Base-by-base conservation (phyloP, 2,113 vertebrate species). In the Gymnobelideus leadbeateri region DNA sequence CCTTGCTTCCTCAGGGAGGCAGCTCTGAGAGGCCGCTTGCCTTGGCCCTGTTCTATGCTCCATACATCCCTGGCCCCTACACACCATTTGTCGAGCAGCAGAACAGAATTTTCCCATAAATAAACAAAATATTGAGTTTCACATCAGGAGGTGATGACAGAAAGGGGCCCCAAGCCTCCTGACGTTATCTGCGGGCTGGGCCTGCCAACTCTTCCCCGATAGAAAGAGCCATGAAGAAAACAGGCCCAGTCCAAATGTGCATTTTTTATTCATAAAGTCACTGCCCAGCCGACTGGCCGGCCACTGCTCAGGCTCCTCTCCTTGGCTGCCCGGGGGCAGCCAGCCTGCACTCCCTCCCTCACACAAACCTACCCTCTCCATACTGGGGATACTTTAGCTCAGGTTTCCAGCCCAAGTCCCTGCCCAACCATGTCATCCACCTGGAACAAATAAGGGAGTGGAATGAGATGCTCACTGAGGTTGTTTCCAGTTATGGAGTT, bases 71-170 rank as follows among this genome's bases (percentile, higher is more conserved):
- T 96, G 53, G 51, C 97, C 98, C 97, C 96, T 24, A 0, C 92
- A 96, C 91, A 95, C 96, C 96, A 97, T 98, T 98, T 96, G 95
- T 90, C n/a, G 97, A 98, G 98, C 97, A 96, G 98, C 96, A 98
- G 98, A 98, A 98, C 98, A 98, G 98, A 98, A 98, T 98, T 98
- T 98, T 98, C 98, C 98, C 98, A 98, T 98, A 98, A 98, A 98
- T 98, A 98, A 98, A 98, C 98, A 98, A 98, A 98, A 97, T 98
- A 98, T 98, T 98, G 97, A 98, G 97, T 98, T 98, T 98, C 98
- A 97, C 97, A 16, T 95, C n/a, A 57, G 95, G 96, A 97, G 98
- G 98, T 97, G 94, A 98, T 97, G 98, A 98, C 98, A 98, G 98
- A 98, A 98, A 98, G 98, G 97, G 97, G 98, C 98, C 98, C 97